Conservation (phyloP, 1,140 invertebrate species). For the Drosophila lacertosa region DNA sequence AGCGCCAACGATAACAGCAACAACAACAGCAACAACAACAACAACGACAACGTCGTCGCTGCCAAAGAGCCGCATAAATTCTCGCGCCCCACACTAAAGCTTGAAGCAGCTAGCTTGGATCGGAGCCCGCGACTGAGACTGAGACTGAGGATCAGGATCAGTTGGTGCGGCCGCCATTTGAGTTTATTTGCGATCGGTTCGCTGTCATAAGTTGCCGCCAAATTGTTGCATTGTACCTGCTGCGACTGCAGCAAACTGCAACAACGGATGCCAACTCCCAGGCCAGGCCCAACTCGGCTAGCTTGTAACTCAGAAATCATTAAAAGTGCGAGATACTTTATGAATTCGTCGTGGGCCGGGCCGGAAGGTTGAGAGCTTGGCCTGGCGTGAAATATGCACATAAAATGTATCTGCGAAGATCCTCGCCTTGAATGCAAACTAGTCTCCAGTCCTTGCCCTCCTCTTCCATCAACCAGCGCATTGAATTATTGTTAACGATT, state of each 20-base stretch:
- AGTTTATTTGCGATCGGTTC: slow-evolving; percentile 69
- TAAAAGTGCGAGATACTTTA: slow-evolving; percentile 81
- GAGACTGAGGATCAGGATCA: slow-evolving; percentile 38
- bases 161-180: slow-evolving; percentile 58
- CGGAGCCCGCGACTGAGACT: too few species aligned
- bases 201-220: slow-evolving; percentile 80
- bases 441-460: not conserved
- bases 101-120: slow-evolving; percentile 16
- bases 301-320: slow-evolving; percentile 80
- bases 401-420: slow-evolving; percentile 59
- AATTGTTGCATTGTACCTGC: slow-evolving; percentile 83
- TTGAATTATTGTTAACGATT: slow-evolving; percentile 79
- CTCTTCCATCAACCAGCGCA: slow-evolving; percentile 9
- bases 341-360: slow-evolving; percentile 78
- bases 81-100: slow-evolving; percentile 54
- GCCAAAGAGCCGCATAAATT: slow-evolving; percentile 72
- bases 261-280: not conserved
- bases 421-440: slow-evolving; percentile 66
- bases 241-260: slow-evolving; percentile 55
- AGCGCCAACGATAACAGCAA: slow-evolving; percentile 32
- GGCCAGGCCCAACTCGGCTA: slow-evolving; percentile 34
- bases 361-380: slow-evolving; percentile 6
- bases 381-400: slow-evolving; percentile 70
- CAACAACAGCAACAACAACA: slow-evolving; percentile 16
- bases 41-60: slow-evolving; percentile 31